phyloP scores from a whole-genome alignment of 2,888 invertebrate genomes.

The Nomada fabriciana region DNA sequence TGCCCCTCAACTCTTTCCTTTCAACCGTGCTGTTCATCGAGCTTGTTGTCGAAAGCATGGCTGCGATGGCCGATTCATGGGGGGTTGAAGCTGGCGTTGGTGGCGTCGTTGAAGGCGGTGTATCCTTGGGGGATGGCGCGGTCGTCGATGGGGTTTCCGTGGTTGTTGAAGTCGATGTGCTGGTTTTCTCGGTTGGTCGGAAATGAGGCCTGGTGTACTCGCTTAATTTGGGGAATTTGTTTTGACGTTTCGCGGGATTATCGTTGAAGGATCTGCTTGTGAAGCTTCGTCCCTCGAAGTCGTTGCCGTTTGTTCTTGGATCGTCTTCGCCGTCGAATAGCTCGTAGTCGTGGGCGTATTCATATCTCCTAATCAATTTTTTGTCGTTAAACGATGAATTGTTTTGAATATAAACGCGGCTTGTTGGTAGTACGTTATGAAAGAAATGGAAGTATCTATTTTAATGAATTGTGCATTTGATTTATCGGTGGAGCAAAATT shows the following conservation, averaged over 20 bases:
- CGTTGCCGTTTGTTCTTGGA: conserved; percentile 28
- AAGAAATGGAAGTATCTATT: too few relatives aligned
- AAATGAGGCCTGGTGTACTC: conserved; percentile 68
- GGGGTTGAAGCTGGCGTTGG: neutral
- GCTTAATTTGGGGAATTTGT: conserved; percentile 69
- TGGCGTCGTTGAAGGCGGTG: conserved; percentile 47
- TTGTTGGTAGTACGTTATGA: too few relatives aligned
- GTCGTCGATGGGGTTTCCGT: conserved; percentile 74
- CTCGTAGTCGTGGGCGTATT: conserved; percentile 73
- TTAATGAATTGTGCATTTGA: too few relatives aligned
- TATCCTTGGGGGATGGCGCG: conserved; percentile 56
- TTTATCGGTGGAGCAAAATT: too few relatives aligned
- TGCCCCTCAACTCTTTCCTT: neutral
- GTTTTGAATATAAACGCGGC: neutral
- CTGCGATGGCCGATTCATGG: conserved; percentile 14
- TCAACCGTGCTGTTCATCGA: conserved; percentile 1
- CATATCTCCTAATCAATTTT: conserved; percentile 64
- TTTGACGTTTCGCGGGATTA: conserved; percentile 61
- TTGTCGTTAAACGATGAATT: neutral
- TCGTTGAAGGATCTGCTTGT: conserved; percentile 69
- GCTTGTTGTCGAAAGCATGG: neutral
- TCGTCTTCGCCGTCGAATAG: conserved; percentile 60
- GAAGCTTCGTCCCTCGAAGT: conserved; percentile 68
- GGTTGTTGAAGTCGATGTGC: conserved; percentile 39
- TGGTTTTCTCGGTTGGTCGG: conserved; percentile 56